phyloP scores from a whole-genome alignment of 2,888 invertebrate genomes.

The Daptonema setosum region DNA sequence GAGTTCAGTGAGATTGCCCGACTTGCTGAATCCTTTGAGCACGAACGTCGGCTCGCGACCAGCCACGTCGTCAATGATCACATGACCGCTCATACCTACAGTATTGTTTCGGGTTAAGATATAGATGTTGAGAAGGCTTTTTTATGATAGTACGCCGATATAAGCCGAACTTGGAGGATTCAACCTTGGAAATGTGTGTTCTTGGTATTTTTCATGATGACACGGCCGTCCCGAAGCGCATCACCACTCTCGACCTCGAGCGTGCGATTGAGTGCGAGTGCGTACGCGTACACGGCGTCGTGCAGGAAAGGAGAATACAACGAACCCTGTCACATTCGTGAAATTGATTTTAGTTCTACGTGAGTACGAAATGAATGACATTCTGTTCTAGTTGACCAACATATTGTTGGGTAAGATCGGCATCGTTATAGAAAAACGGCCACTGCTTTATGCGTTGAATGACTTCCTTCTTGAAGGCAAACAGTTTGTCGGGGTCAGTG shows the following conservation, averaged over 20 bases:
- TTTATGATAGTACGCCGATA: background rate
- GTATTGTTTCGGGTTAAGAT: background rate
- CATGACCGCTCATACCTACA: conserved; percentile 6
- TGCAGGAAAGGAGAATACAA: conserved; percentile 7
- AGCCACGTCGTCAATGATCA: conserved; percentile 4
- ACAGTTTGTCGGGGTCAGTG: conserved; percentile 8
- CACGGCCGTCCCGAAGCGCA: background rate
- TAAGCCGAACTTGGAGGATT: background rate
- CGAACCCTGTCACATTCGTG: background rate
- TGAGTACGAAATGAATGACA: background rate
- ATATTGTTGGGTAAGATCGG: background rate
- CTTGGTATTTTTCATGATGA: background rate
- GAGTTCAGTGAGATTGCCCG: conserved; percentile 3
- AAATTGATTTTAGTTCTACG: no score
- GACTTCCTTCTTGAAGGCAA: conserved; percentile 14
- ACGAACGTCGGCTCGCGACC: conserved; percentile 7
- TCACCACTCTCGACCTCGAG: conserved; percentile 4
- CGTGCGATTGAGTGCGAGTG: conserved; percentile 11
- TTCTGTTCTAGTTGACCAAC: background rate
- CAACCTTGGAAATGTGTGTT: background rate
- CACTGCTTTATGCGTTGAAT: conserved; percentile 11
- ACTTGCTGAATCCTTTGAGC: conserved; percentile 1
- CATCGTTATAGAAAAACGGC: conserved; percentile 12
- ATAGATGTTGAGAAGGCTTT: background rate
- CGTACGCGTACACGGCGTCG: conserved; percentile 14